Evolutionary conservation across 2,888 invertebrate genomes (phyloP), one percentile per base, ranked within the genome.

Genomic region (Horisme vitalbata): DNA sequence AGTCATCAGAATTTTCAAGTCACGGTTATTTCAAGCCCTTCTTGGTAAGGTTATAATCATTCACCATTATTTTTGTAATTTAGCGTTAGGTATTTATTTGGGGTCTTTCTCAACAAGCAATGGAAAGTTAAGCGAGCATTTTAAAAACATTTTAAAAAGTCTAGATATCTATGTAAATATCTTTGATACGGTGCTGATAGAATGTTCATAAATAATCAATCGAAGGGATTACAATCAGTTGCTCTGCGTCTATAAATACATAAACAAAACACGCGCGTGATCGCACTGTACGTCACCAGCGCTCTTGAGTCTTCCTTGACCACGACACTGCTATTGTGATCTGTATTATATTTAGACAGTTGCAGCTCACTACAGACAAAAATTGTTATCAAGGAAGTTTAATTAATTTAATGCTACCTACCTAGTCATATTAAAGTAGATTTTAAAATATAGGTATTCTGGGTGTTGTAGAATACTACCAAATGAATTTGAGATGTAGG

Each of bases 1-100:
- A 67, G 98, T 99, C 77, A 99, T 99, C 84, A 93, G 97, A 72
- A 98, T 99, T 88, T 99, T 99, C 92, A 99, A 99, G 90, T 98
- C 98, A 68, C 92, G 97, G 55, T 94, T 99, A 56, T 99, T 99
- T 90, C 98, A 99, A 90, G 99, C 99, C 60, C 91, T 99, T 64
- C 92, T 99, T 89, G 99, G 99, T 99, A 90, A 65, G 84, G 6
- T 6, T 68, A 21, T 34, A 7, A 13, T 44, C 9, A n/a, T 6
- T 26, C 26, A 11, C 6, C 10, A 26, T 10, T 11, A 18, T 18
- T 4, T 1, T 15, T 18, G 4, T 18, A 18, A 18, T n/a, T n/a
- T n/a, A n/a, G n/a, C n/a, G n/a, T n/a, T n/a, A n/a, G n/a, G n/a
- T n/a, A n/a, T n/a, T n/a, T n/a, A n/a, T n/a, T n/a, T n/a, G n/a